These are phyloP conservation scores for Pyralis farinalis DNA, from an alignment of 2,888 invertebrate genomes.

Conservation along the genomic window DNA sequence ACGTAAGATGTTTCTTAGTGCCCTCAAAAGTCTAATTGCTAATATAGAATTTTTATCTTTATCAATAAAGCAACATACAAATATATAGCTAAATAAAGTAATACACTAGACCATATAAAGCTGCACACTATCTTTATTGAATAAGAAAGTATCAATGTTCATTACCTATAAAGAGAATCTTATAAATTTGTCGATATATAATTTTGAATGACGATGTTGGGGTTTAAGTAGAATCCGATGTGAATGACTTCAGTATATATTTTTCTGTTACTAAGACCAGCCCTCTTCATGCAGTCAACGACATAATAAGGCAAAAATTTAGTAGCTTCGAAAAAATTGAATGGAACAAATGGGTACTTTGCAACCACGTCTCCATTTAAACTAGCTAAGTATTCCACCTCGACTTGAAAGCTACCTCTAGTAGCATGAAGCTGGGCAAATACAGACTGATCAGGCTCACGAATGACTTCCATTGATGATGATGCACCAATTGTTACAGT, in stretches of 20 bases:
- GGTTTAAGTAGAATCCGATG: slow-evolving; percentile 27
- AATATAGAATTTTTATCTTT: too few species aligned
- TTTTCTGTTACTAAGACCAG: slow-evolving; percentile 17
- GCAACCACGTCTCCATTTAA: slow-evolving; percentile 30
- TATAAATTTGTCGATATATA: background rate
- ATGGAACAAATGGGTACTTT: slow-evolving; percentile 46
- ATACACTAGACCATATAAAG: too few species aligned
- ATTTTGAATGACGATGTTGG: slow-evolving; percentile 9
- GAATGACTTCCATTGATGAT: slow-evolving; percentile 21
- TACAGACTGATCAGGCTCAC: slow-evolving; percentile 31
- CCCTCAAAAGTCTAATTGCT: too few species aligned
- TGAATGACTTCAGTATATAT: slow-evolving; percentile 26
- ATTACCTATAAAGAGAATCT: background rate
- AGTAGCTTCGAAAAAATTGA: too few species aligned
- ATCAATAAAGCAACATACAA: too few species aligned
- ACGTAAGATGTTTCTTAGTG: too few species aligned
- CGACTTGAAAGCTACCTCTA: slow-evolving; percentile 25
- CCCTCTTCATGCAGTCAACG: slow-evolving; percentile 23
- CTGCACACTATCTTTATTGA: too few species aligned
- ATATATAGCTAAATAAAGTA: too few species aligned
- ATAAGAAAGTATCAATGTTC: background rate
- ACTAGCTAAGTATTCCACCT: slow-evolving; percentile 34
- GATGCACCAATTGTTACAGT: slow-evolving; percentile 22
- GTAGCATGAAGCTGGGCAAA: slow-evolving; percentile 30
- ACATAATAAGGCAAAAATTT: slow-evolving; percentile 31